These are phyloP conservation scores for Capra hircus DNA, from an alignment of 2,113 vertebrate genomes.

Conservation along the genomic window DNA sequence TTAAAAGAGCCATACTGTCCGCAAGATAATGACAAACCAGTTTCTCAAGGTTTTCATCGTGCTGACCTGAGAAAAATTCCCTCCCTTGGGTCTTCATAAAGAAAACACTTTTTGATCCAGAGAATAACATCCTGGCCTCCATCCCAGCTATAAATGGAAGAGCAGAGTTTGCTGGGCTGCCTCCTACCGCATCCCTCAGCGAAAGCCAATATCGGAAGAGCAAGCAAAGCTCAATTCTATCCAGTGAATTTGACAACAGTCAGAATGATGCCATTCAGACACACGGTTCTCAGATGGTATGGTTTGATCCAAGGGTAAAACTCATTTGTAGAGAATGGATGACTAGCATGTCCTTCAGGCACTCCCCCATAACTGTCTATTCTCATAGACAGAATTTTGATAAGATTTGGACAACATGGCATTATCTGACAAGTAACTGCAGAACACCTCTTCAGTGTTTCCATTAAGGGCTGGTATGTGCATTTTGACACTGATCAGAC, in stretches of 20 bases:
- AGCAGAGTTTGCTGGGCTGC: neutral
- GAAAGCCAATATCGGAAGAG: neutral
- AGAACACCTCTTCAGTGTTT: neutral
- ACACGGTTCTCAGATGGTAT: neutral
- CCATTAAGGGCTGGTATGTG: neutral
- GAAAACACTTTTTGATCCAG: constrained; percentile 27
- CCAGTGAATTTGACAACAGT: constrained; percentile 40
- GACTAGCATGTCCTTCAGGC: neutral
- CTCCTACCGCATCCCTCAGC: neutral
- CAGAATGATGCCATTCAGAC: neutral
- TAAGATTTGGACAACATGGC: constrained; percentile 13
- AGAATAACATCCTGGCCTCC: neutral
- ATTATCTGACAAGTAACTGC: constrained; percentile 12
- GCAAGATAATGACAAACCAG: neutral
- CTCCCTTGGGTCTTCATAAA: constrained; percentile 24
- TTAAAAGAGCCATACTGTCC: neutral
- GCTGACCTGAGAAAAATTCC: constrained; percentile 37
- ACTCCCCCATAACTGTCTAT: neutral
- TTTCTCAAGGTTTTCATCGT: constrained; percentile 39
- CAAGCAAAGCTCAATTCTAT: neutral
- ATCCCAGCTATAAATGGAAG: constrained; percentile 31
- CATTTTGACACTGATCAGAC: neutral
- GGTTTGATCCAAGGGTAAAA: neutral
- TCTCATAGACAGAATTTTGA: constrained; percentile 9
- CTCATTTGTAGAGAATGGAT: neutral